Percentiles rank a stretch among this genome's conserved stretches.
These are phyloP conservation scores for Cyprinodon variegatus DNA, from an alignment of 2,113 vertebrate species.

Conservation along the genomic window DNA sequence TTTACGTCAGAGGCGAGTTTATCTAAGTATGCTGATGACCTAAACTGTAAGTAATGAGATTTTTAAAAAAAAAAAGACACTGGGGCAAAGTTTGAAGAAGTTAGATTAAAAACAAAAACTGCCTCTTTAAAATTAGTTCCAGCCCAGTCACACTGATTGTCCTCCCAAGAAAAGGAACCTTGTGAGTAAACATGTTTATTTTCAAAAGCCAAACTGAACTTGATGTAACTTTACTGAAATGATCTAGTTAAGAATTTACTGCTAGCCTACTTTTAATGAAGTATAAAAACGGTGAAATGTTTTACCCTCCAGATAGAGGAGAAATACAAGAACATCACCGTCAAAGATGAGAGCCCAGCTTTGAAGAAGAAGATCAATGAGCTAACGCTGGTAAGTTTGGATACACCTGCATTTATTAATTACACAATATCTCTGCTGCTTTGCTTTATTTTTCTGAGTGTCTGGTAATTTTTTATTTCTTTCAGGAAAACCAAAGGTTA, in stretches of 20 bases:
- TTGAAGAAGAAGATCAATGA: slow-evolving; percentile 90
- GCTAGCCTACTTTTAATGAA: neutral
- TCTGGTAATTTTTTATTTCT: neutral
- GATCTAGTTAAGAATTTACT: neutral
- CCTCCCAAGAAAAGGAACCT: neutral
- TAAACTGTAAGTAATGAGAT: neutral
- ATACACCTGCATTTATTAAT: neutral
- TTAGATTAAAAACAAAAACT: neutral
- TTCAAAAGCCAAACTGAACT: neutral
- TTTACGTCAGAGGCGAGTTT: no score
- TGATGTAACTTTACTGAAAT: no score
- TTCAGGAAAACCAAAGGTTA: slow-evolving; percentile 92
- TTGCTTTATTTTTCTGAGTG: neutral
- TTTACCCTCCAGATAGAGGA: slow-evolving; percentile 86
- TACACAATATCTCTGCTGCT: neutral
- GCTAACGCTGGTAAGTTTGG: slow-evolving; percentile 85
- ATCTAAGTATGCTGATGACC: neutral
- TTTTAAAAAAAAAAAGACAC: neutral
- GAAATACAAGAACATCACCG: slow-evolving; percentile 85
- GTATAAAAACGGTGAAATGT: neutral
- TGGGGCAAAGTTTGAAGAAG: neutral
- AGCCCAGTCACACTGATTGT: neutral
- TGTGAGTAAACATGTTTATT: neutral
- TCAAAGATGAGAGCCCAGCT: slow-evolving; percentile 86
- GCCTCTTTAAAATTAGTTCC: neutral